phyloP scores from a whole-genome alignment of 2,113 vertebrate genomes.

The Corythaixoides concolor region DNA sequence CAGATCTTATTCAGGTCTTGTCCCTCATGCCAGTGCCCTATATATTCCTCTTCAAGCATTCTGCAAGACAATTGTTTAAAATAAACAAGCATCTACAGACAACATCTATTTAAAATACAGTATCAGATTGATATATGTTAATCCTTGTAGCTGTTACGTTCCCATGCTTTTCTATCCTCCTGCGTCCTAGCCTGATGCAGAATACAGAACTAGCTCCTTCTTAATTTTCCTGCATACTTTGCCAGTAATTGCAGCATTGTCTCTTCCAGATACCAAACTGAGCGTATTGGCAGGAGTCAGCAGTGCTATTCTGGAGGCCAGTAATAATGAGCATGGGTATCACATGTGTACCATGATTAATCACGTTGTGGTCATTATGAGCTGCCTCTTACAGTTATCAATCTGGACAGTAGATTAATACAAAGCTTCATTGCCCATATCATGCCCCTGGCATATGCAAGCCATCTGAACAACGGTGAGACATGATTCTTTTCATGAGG shows the following conservation, averaged over 20 bases:
- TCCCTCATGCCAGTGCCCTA: not conserved
- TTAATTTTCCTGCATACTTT: conserved; percentile 40
- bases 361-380: conserved; percentile 55
- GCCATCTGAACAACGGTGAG: not conserved
- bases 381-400: conserved; percentile 42
- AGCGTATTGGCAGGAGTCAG: conserved; percentile 41
- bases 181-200: not conserved
- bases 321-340: conserved; percentile 60
- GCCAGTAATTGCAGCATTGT: conserved; percentile 60
- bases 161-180: not conserved
- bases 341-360: conserved; percentile 54
- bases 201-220: not conserved
- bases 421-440: conserved; percentile 57
- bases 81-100: not conserved
- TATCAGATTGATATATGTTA: not conserved
- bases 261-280: conserved; percentile 24
- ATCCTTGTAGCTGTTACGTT: not conserved
- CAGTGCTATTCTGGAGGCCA: conserved; percentile 37
- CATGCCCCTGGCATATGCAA: conserved; percentile 34
- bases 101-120: not conserved
- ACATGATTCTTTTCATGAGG: not conserved
- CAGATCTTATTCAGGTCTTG: not conserved
- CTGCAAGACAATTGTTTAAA: not conserved
- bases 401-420: conserved; percentile 48
- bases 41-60: not conserved